Evolutionary conservation across 2,797 vertebrate species (phyloP).

Genomic region (Meriones psammophilus): DNA sequence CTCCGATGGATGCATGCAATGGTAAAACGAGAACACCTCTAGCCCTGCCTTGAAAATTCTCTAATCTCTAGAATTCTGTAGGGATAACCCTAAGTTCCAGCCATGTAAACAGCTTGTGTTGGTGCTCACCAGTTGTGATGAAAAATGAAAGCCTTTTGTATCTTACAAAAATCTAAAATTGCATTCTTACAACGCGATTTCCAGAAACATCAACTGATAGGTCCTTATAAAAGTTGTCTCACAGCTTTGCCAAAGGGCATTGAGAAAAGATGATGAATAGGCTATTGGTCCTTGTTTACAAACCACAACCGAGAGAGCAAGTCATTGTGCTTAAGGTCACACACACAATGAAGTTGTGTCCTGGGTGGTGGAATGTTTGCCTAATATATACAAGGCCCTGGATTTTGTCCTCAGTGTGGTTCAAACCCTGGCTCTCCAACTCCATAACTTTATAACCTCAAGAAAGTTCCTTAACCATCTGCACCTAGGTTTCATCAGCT

Average conservation of each 20-base stretch:
- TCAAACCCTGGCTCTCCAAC: constrained; percentile 2
- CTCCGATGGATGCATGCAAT: constrained; percentile 34
- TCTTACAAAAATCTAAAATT: constrained; percentile 22
- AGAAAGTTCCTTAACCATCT: neutral
- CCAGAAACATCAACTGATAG: constrained; percentile 2
- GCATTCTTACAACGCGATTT: neutral
- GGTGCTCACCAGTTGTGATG: constrained; percentile 11
- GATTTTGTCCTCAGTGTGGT: neutral
- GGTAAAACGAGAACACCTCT: constrained; percentile 44
- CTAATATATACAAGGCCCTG: neutral
- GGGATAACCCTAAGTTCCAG: neutral
- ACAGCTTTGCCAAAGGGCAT: neutral
- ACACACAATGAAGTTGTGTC: neutral
- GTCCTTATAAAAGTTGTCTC: constrained; percentile 8
- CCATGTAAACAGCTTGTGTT: neutral
- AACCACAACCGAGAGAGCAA: neutral
- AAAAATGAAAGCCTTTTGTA: constrained; percentile 12
- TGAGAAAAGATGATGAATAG: constrained; percentile 39
- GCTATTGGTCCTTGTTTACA: neutral
- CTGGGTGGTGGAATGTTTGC: neutral
- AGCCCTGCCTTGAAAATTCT: constrained; percentile 36
- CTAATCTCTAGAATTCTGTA: neutral
- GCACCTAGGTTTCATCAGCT: constrained; percentile 4
- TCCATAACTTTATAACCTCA: neutral
- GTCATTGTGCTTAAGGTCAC: neutral